These are phyloP conservation scores for Larimichthys crocea DNA, from an alignment of 2,113 vertebrate genomes.

Conservation along the genomic window DNA sequence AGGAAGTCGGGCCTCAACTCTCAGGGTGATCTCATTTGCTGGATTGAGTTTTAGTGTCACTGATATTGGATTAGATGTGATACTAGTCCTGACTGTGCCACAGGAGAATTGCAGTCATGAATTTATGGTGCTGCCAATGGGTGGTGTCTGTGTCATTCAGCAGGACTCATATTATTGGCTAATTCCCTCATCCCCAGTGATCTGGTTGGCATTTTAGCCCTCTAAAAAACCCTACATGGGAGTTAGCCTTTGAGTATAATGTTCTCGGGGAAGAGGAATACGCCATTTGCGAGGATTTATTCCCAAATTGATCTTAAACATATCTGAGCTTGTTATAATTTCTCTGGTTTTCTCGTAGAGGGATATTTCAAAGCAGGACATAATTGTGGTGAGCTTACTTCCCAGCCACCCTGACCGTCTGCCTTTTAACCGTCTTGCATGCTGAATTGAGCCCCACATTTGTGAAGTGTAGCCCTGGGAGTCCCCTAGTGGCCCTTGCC, in stretches of 20 bases:
- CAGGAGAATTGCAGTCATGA: constrained; percentile 48
- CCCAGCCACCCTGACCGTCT: constrained; percentile 62
- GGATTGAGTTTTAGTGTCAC: constrained; percentile 65
- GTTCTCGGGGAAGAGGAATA: constrained; percentile 65
- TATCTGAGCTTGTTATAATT: constrained; percentile 76
- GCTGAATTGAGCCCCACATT: constrained; percentile 74
- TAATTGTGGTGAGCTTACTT: constrained; percentile 73
- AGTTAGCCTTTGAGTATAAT: constrained; percentile 69
- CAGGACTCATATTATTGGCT: constrained; percentile 69
- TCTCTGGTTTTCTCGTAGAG: constrained; percentile 31
- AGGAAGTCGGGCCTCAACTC: constrained; percentile 49
- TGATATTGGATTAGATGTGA: constrained; percentile 72
- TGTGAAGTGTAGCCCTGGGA: constrained; percentile 79
- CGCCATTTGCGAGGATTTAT: constrained; percentile 68
- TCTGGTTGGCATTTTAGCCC: constrained; percentile 67
- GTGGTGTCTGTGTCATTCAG: constrained; percentile 74
- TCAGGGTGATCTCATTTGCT: constrained; percentile 69
- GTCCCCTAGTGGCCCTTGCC: constrained; percentile 80
- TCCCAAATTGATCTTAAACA: constrained; percentile 79
- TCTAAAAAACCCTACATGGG: constrained; percentile 48
- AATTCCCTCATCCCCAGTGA: constrained; percentile 68
- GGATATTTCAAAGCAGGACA: constrained; percentile 65
- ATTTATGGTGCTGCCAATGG: constrained; percentile 69
- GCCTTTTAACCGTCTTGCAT: constrained; percentile 74
- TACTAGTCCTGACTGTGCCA: constrained; percentile 55